These are phyloP conservation scores for Vanessa tameamea DNA, from an alignment of 1,140 invertebrate genomes.

Conservation along the genomic window DNA sequence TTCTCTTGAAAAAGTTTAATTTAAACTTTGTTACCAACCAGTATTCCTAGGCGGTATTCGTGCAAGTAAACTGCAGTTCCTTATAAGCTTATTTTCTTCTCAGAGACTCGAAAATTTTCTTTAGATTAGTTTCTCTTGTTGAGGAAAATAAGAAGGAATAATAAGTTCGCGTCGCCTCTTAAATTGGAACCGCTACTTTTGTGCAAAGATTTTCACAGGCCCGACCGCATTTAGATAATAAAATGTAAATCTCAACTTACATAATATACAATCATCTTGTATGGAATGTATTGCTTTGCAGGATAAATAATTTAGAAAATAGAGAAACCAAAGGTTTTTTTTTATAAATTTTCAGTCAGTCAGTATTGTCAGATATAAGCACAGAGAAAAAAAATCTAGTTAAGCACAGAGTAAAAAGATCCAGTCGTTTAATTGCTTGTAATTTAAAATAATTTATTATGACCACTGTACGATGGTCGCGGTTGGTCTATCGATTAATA, in stretches of 20 bases:
- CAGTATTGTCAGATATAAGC: no score
- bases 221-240: constrained; percentile 43
- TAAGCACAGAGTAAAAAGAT: no score
- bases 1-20: constrained; percentile 72
- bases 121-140: constrained; percentile 80
- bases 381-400: no score
- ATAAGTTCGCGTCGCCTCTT: constrained; percentile 71
- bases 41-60: constrained; percentile 68
- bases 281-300: no score
- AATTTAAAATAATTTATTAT: no score
- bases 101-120: constrained; percentile 77
- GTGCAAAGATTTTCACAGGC: constrained; percentile 55
- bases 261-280: no score
- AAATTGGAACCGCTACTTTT: constrained; percentile 68
- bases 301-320: no score
- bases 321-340: no score
- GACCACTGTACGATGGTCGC: no score
- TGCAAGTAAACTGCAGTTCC: constrained; percentile 76
- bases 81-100: constrained; percentile 80
- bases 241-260: neutral
- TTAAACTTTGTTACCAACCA: constrained; percentile 74
- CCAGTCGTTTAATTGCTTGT: no score
- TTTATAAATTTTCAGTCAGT: no score
- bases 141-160: constrained; percentile 76
- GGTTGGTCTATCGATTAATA: no score